Evolutionary conservation across 2,888 invertebrate genomes (phyloP).

Genomic region (Octonoba sinensis): DNA sequence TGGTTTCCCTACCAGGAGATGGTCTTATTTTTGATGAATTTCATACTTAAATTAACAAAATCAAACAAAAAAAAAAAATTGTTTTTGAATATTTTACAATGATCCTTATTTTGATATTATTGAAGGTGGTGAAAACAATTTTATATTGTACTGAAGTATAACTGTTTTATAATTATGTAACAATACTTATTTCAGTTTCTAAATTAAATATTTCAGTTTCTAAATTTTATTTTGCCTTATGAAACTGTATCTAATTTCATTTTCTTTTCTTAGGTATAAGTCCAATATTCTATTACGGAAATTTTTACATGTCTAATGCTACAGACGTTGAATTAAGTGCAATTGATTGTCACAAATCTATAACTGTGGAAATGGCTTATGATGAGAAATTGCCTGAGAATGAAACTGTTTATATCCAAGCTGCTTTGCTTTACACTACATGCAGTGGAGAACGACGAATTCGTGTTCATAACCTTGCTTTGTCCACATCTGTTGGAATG

Average conservation of each 20-base stretch:
- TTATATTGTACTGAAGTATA: too few relatives aligned
- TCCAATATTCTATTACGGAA: conserved; percentile 96
- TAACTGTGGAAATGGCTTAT: conserved; percentile 96
- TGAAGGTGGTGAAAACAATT: too few relatives aligned
- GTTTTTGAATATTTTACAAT: too few relatives aligned
- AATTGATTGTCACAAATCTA: conserved; percentile 82
- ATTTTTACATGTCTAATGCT: conserved; percentile 97
- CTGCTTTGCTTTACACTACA: conserved; percentile 88
- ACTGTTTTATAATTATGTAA: too few relatives aligned
- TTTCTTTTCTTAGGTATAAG: conserved; percentile 78
- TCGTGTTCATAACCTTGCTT: conserved; percentile 85
- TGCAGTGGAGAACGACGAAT: conserved; percentile 85
- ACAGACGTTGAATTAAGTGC: conserved; percentile 97
- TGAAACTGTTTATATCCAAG: conserved; percentile 93
- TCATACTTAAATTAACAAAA: too few relatives aligned
- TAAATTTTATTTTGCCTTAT: too few relatives aligned
- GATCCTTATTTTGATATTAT: too few relatives aligned
- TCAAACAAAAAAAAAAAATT: too few relatives aligned
- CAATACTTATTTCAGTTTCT: too few relatives aligned
- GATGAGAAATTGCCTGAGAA: conserved; percentile 97
- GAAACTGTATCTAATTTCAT: neutral
- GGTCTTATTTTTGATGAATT: too few relatives aligned
- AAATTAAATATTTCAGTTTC: too few relatives aligned
- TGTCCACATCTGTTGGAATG: conserved; percentile 81
- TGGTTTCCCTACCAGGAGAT: too few relatives aligned